Base-by-base conservation (phyloP, 2,113 vertebrate species). In the Jacana jacana region DNA sequence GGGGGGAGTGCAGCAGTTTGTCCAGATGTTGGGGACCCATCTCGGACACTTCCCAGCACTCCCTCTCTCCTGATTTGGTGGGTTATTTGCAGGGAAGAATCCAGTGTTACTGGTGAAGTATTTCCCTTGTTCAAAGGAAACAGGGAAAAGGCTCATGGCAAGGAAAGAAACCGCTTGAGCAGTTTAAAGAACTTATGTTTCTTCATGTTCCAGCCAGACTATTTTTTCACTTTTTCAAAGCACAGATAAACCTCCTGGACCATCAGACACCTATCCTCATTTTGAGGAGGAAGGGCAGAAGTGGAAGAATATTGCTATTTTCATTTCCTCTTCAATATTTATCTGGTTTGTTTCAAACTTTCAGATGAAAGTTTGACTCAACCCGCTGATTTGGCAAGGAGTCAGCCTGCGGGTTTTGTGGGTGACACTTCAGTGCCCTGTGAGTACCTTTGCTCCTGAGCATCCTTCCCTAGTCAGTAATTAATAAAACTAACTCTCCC, bases 1-100 rank as follows among this genome's bases (percentile, higher is more conserved):
- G 40, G 30, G 15, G 31, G 0, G 7, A 23, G 17, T 48, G 65
- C 58, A 31, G n/a, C 3, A n/a, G 0, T 40, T 81, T 42, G 33
- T 55, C 40, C 13, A 48, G 54, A 23, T 37, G 40, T 9, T 27
- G 17, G n/a, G n/a, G 48, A 33, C 25, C 30, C 49, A 5, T 33
- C 7, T 60, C 9, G 2, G 57, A 27, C 52, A 13, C 39, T 42
- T 31, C 39, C n/a, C 58, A 42, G 44, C 0, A 1, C 31, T 69
- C 39, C 11, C 40, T 35, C 27, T 35, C 64, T 71, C 57, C 71
- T 27, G 42, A 7, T 33, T 30, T 1, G 2, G 28, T 19, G 37
- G 14, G n/a, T 72, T 71, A 52, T 39, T 60, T 71, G 40, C 23
- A 51, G 33, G 46, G 52, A 72, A 65, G 33, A 79, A 65, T 22